Evolutionary conservation across 2,797 vertebrate genomes (phyloP), one percentile per base, ranked within the genome.

Genomic region (Carcharodon carcharias): DNA sequence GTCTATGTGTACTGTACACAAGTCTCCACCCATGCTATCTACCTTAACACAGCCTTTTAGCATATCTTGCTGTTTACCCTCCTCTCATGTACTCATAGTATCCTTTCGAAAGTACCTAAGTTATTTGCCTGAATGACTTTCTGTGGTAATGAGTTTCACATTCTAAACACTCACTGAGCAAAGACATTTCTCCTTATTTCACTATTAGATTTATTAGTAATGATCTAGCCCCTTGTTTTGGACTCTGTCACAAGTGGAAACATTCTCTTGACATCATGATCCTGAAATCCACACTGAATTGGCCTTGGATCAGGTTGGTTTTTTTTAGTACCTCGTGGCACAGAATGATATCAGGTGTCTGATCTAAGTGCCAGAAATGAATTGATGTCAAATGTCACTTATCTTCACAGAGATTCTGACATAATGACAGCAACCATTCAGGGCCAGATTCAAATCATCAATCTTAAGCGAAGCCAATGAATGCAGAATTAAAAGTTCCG

Each of bases 371-470:
- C 56, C 56, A 63, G 56, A 18, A 61, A 91, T n/a, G 58, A 61
- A n/a, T 91, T 61, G 63, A 91, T n/a, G 58, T 91, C 88, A 61
- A 61, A 91, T 91, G 88, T 61, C 88, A 91, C 31, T 91, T 63
- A 4, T 28, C 12, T 91, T 16, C 4, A 16, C 14, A 61, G 63
- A 61, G 21, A 26, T 85, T 85, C 82, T 50, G 45, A 45, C 21
- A 63, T 91, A 35, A 18, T 58, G 16, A 61, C 14, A 31, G 7
- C 58, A 35, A 18, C 56, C 31, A n/a, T 63, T 91, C 63, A 58
- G 45, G 45, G 21, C 82, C 45, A 85, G 50, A 35, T 58, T 14
- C 28, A 89, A 88, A 54, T 88, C 54, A 58, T 11, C 1, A 35
- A n/a, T 35, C 61, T 58, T 89, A 58, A 89, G 54, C 2, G 26